Percentiles rank a stretch among this genome's conserved stretches.
These are phyloP conservation scores for Microplitis deprimator DNA, from an alignment of 2,888 invertebrate genomes.

Conservation along the genomic window DNA sequence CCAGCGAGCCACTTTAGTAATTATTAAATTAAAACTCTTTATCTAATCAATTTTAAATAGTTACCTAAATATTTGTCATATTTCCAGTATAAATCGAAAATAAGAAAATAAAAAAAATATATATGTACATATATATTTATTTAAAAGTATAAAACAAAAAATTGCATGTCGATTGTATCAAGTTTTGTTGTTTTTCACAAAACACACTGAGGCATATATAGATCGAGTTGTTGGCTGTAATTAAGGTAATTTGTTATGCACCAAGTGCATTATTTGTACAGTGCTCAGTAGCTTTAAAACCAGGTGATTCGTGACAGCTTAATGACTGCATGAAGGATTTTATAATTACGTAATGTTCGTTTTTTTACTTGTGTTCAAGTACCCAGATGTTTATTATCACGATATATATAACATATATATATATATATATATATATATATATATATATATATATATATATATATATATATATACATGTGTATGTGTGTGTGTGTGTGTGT, in stretches of 20 bases:
- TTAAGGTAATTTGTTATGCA: slow-evolving; percentile 18
- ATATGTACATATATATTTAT: no score
- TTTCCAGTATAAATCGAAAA: no score
- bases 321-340: slow-evolving; percentile 19
- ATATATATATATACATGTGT: no score
- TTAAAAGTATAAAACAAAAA: not conserved
- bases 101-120: no score
- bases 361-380: slow-evolving; percentile 5
- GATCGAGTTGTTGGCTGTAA: not conserved
- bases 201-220: not conserved
- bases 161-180: not conserved
- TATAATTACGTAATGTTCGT: slow-evolving; percentile 3
- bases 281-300: slow-evolving; percentile 6
- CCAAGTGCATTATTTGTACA: slow-evolving; percentile 13
- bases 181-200: not conserved
- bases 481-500: no score
- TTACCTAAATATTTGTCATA: no score
- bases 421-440: no score
- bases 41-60: not conserved
- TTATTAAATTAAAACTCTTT: not conserved
- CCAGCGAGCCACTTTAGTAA: not conserved
- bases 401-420: not conserved
- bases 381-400: slow-evolving; percentile 13
- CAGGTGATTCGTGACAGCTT: slow-evolving; percentile 14
- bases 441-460: not conserved